phyloP scores from a whole-genome alignment of 2,888 invertebrate species.

The Scaptomyza flava region DNA sequence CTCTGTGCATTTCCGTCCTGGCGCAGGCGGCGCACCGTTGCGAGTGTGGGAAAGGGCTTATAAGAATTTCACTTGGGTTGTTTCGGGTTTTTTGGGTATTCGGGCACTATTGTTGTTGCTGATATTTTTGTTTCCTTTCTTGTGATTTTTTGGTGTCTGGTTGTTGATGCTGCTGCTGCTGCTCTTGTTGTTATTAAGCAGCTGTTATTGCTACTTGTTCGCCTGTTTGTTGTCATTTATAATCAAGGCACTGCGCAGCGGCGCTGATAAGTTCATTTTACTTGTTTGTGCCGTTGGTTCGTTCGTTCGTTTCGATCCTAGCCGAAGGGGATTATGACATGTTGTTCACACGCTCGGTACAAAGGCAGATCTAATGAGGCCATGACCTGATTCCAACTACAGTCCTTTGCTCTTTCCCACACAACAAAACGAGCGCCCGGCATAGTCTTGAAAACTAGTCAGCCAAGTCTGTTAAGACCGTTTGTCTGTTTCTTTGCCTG shows the following conservation, averaged over 20 bases:
- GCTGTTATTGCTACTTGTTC: conserved; percentile 75
- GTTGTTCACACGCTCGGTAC: conserved; percentile 70
- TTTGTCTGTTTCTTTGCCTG: conserved; percentile 15
- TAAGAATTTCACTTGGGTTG: conserved; percentile 77
- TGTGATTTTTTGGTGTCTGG: conserved; percentile 58
- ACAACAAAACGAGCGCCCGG: conserved; percentile 22
- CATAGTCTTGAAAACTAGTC: conserved; percentile 62
- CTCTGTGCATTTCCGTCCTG: conserved; percentile 76
- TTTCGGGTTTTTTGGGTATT: conserved; percentile 63
- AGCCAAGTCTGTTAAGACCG: conserved; percentile 39
- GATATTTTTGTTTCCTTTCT: conserved; percentile 63
- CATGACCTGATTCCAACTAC: conserved; percentile 67
- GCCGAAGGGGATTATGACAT: conserved; percentile 70
- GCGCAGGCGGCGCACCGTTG: conserved; percentile 71
- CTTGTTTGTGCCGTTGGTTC: conserved; percentile 17
- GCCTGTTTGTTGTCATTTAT: conserved; percentile 77
- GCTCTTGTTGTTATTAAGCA: conserved; percentile 50
- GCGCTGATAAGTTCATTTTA: conserved; percentile 73
- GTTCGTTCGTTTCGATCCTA: conserved; percentile 36
- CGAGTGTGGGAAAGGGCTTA: conserved; percentile 79
- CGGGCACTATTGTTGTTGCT: conserved; percentile 54
- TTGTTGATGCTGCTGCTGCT: conserved; percentile 37
- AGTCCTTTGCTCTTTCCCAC: conserved; percentile 65
- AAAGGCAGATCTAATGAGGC: conserved; percentile 72
- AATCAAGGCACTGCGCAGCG: conserved; percentile 71